A percentile compares a stretch with the other conserved stretches of the same genome.
Conservation (phyloP, 2,888 invertebrate species). For the Germaria angustata region DNA sequence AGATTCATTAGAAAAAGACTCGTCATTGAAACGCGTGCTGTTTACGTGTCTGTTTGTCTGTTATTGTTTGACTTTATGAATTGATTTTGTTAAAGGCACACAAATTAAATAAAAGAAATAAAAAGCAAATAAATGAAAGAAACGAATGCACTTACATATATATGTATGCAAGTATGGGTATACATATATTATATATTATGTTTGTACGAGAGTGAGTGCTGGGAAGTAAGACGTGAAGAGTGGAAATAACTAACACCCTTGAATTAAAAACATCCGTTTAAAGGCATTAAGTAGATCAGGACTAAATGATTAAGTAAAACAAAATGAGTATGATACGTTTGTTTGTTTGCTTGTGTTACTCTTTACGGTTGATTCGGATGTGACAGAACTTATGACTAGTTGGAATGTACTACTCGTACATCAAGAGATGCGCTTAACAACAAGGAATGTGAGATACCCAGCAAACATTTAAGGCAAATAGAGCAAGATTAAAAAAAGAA, state of each 20-base stretch:
- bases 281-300: conserved; percentile 57
- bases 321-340: conserved; percentile 17
- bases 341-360: conserved; percentile 9
- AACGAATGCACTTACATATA: not conserved
- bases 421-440: not conserved
- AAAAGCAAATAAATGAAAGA: conserved; percentile 45
- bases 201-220: not conserved
- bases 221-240: conserved; percentile 23
- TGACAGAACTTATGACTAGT: conserved; percentile 9
- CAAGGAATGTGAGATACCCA: not conserved
- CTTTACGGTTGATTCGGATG: not conserved
- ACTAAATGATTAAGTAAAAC: conserved; percentile 38
- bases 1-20: not conserved
- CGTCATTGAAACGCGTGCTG: conserved; percentile 13
- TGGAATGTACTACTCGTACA: not conserved
- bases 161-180: not conserved
- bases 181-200: not conserved
- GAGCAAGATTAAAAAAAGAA: no score
- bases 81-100: conserved; percentile 66
- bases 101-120: conserved; percentile 39
- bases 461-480: not conserved
- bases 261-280: conserved; percentile 65
- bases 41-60: conserved; percentile 25
- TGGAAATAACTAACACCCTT: conserved; percentile 63
- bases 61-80: conserved; percentile 67